Evolutionary conservation across 2,797 vertebrate species (phyloP).

Genomic region (Acanthurus tractus): DNA sequence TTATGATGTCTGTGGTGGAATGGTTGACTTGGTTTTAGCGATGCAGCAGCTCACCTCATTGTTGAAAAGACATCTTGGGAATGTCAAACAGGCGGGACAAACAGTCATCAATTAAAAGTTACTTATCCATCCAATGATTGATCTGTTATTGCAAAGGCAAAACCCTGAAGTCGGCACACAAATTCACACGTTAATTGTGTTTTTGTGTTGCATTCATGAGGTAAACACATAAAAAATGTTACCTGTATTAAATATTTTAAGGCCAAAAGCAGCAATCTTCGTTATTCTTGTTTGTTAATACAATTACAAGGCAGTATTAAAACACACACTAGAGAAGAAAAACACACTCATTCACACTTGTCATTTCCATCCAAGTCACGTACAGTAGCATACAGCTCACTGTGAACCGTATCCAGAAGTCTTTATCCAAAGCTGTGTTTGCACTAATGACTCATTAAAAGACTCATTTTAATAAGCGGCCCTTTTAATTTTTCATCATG

Average conservation of each 20-base stretch:
- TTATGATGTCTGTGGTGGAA: conserved; percentile 46
- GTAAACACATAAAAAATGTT: no score
- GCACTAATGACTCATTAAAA: conserved; percentile 15
- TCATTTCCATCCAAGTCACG: background rate
- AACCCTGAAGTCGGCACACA: background rate
- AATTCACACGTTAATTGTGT: no score
- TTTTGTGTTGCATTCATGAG: no score
- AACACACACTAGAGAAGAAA: background rate
- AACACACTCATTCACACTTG: background rate
- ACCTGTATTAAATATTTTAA: no score
- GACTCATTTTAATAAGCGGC: background rate
- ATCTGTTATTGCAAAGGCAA: background rate
- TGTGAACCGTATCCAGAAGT: conserved; percentile 2
- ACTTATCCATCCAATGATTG: conserved; percentile 8
- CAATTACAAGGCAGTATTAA: background rate
- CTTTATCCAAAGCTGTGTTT: background rate
- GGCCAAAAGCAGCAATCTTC: background rate
- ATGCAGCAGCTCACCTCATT: conserved; percentile 20
- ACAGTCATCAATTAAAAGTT: conserved; percentile 21
- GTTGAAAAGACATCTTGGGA: conserved; percentile 8
- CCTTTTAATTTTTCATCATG: conserved; percentile 19
- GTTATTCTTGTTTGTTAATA: conserved; percentile 2
- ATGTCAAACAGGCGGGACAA: conserved; percentile 2
- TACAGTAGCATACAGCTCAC: background rate
- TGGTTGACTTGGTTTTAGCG: conserved; percentile 41